phyloP scores from a whole-genome alignment of 2,888 invertebrate species.

The Lydus trimaculatus region DNA sequence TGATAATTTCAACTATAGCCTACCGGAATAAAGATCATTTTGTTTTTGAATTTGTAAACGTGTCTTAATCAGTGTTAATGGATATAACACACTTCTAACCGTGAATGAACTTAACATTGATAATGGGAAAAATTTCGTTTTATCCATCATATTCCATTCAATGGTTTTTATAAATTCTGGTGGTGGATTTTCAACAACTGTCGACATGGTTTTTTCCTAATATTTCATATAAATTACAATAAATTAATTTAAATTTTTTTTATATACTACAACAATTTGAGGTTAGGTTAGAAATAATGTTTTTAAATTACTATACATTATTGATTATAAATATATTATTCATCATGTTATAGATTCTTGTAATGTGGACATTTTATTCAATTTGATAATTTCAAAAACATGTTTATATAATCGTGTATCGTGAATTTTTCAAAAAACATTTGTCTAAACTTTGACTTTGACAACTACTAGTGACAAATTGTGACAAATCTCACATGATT shows the following conservation, averaged over 20 bases:
- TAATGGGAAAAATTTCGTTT: slow-evolving; percentile 90
- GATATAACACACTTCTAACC: slow-evolving; percentile 82
- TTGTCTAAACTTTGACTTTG: slow-evolving; percentile 23
- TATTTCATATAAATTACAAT: background rate
- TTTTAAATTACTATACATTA: background rate
- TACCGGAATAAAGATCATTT: slow-evolving; percentile 82
- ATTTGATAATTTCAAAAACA: slow-evolving; percentile 16
- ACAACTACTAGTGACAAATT: slow-evolving; percentile 16
- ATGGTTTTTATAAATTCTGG: slow-evolving; percentile 78
- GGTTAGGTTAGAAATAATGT: background rate
- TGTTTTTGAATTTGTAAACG: slow-evolving; percentile 88
- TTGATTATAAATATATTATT: background rate
- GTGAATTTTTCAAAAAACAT: background rate
- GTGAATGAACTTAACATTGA: slow-evolving; percentile 89
- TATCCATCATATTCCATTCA: slow-evolving; percentile 99
- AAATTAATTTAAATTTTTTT: background rate
- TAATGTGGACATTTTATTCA: slow-evolving; percentile 2
- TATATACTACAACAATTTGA: background rate
- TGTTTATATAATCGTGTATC: slow-evolving; percentile 14
- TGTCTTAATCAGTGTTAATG: slow-evolving; percentile 92
- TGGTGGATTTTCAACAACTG: slow-evolving; percentile 23
- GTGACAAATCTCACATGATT: slow-evolving; percentile 22
- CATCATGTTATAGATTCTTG: background rate
- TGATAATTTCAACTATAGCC: slow-evolving; percentile 48
- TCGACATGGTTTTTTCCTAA: slow-evolving; percentile 12